Conservation (phyloP, 2,888 invertebrate species). For the Polydrusus pterygomalis region DNA sequence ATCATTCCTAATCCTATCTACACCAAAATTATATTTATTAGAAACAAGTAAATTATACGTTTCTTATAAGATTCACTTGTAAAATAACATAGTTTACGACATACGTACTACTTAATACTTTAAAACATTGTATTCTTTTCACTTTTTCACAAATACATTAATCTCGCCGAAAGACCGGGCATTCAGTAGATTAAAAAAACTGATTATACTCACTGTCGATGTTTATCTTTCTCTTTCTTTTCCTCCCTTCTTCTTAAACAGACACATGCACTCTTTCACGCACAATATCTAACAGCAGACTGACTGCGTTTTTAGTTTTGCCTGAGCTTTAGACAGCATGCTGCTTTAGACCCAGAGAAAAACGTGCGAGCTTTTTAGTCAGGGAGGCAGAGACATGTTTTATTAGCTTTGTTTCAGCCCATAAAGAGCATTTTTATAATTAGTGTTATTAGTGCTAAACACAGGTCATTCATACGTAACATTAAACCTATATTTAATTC, state of each 20-base stretch:
- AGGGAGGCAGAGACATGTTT: no score
- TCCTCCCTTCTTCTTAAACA: background rate
- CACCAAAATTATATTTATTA: no score
- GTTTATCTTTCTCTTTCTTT: conserved; percentile 24
- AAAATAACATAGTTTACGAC: no score
- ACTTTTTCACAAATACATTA: conserved; percentile 18
- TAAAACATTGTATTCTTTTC: background rate
- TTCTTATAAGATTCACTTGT: no score
- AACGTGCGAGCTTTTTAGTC: conserved; percentile 18
- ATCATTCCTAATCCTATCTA: no score
- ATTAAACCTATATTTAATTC: no score
- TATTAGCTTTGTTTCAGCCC: no score
- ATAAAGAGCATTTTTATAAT: no score
- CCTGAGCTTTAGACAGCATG: conserved; percentile 30
- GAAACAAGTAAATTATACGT: no score
- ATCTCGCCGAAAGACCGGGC: background rate
- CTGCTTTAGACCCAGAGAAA: conserved; percentile 27
- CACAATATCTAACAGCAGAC: conserved; percentile 39
- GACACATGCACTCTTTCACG: conserved; percentile 42
- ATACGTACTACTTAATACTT: background rate
- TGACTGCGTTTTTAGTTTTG: conserved; percentile 41
- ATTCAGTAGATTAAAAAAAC: conserved; percentile 16
- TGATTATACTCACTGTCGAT: conserved; percentile 31
- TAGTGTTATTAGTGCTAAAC: no score
- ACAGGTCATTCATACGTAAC: no score